Base-by-base conservation (phyloP, 2,888 invertebrate genomes). In the Caenorhabditis doughertyi region DNA sequence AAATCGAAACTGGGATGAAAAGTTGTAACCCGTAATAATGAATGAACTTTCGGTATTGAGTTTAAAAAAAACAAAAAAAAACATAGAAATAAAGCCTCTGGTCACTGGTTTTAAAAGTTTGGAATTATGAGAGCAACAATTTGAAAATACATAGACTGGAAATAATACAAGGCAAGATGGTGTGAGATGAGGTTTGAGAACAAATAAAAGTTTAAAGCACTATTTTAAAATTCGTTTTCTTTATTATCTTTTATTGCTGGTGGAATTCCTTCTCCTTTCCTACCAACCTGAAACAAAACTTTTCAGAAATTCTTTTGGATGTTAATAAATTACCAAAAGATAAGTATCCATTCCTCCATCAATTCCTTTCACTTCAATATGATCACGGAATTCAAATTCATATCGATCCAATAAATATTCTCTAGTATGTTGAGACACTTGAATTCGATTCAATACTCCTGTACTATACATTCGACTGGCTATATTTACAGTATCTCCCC, bases 401-500 rank as follows among this genome's bases (percentile, higher is more conserved):
- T 96, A 98, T 89, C 94, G 93, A 18, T 94, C 93, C 42, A 94
- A 93, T 42, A 98, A 93, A 56, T 90, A 77, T 49, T 90, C 88
- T 13, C 89, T 83, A 44, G 91, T 90, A 62, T 90, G 84, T 27
- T 91, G 86, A 0, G 91, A 89, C 9, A 91, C 91, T 89, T 93
- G 93, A 86, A 97, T 95, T 62, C 95, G 93, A 79, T 96, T 95
- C 3, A 95, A 94, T 11, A 97, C 95, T 0, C 98, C 98, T 0
- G 97, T 98, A 0, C 96, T 96, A 92, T 98, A 98, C 98, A 98
- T 98, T 70, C 98, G 94, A 8, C 96, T 96, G 0, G 98, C 96
- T 77, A 98, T 97, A 92, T 98, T 98, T 47, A 98, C 98, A 0
- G 98, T 96, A 92, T 98, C 98, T 0, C 98, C 98, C 98, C 98